These are phyloP conservation scores for Drosophila miranda DNA, from an alignment of 1,140 invertebrate species.

Conservation along the genomic window DNA sequence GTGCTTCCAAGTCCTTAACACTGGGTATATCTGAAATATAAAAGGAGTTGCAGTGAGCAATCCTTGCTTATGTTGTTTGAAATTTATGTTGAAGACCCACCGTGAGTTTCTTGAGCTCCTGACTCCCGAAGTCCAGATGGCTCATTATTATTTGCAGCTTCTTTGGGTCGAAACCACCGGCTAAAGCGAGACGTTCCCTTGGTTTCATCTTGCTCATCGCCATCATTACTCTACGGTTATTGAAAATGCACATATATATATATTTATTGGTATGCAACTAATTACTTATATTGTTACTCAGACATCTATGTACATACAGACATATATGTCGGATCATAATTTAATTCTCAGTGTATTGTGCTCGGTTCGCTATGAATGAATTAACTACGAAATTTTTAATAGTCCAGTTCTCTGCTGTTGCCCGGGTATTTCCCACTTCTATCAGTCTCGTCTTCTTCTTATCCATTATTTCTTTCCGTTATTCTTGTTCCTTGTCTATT, in stretches of 20 bases:
- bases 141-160: slow-evolving; percentile 37
- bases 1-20: slow-evolving; percentile 68
- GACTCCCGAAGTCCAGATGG: background rate
- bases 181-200: slow-evolving; percentile 63
- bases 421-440: no score
- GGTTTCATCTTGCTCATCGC: slow-evolving; percentile 12
- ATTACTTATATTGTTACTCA: no score
- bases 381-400: no score
- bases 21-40: slow-evolving; percentile 56
- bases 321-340: no score
- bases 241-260: background rate
- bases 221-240: slow-evolving; percentile 19
- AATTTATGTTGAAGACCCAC: slow-evolving; percentile 26
- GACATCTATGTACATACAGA: no score
- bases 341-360: no score
- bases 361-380: no score
- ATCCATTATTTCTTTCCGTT: no score
- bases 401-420: no score
- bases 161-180: slow-evolving; percentile 66
- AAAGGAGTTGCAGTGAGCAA: background rate
- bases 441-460: no score
- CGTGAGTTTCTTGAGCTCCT: slow-evolving; percentile 31
- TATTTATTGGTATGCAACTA: background rate
- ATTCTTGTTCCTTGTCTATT: no score
- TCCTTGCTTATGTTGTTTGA: background rate